Conservation (phyloP, 2,113 vertebrate genomes). For the Nothocercus julius region DNA sequence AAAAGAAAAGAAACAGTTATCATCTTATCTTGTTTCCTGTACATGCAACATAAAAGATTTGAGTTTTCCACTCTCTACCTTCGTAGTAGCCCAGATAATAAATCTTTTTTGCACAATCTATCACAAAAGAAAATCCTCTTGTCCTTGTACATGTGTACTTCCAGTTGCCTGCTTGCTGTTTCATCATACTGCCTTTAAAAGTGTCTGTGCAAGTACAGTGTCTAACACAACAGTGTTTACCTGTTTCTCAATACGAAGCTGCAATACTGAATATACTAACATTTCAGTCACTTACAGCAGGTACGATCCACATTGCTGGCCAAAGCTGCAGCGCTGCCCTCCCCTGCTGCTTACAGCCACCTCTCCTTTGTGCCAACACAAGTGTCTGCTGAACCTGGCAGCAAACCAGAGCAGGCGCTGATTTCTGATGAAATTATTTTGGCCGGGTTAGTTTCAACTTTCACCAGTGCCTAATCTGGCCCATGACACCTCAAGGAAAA, state of each 20-base stretch:
- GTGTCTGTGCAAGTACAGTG: fast-evolving
- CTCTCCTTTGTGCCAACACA: fast-evolving
- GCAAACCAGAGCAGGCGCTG: background rate
- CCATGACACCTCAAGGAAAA: no score
- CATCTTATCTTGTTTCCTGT: background rate
- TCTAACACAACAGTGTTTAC: background rate
- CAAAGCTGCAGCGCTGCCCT: background rate
- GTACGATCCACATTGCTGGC: background rate
- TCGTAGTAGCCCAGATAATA: background rate
- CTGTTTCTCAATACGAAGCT: background rate
- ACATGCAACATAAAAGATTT: background rate
- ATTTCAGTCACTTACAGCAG: background rate
- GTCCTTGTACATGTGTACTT: fast-evolving
- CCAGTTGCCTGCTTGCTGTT: background rate
- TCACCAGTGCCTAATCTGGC: background rate
- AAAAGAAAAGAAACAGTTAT: conserved; percentile 34
- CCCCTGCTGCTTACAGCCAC: background rate
- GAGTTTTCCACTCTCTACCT: background rate
- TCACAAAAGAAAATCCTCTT: background rate
- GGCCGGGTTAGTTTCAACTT: background rate
- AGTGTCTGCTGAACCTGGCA: fast-evolving
- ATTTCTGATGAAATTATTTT: background rate
- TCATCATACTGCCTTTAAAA: fast-evolving
- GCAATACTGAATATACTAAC: background rate
- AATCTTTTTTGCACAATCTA: no score